A percentile compares a stretch with the other conserved stretches of the same genome.
phyloP scores from a whole-genome alignment of 2,888 invertebrate species.

The Carabus problematicus region DNA sequence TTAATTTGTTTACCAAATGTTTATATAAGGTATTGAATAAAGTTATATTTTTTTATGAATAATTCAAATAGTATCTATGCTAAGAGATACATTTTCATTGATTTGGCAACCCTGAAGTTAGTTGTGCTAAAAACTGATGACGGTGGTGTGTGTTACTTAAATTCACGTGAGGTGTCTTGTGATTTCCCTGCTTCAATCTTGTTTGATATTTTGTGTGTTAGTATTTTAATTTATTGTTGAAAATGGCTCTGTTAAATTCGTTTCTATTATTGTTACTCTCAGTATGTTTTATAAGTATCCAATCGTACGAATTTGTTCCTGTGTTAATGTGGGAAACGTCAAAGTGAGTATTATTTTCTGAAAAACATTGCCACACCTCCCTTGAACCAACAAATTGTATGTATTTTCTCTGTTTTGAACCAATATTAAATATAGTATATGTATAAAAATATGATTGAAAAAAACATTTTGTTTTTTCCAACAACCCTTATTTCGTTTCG shows the following conservation, averaged over 20 bases:
- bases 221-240: conserved; percentile 28
- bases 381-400: not conserved
- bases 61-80: no score
- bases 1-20: no score
- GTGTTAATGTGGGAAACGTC: conserved; percentile 56
- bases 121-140: conserved; percentile 35
- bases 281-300: conserved; percentile 32
- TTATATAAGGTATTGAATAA: no score
- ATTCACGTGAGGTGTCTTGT: conserved; percentile 41
- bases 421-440: not conserved
- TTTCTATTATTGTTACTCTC: conserved; percentile 34
- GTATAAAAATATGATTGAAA: no score
- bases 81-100: not conserved
- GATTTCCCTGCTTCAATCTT: conserved; percentile 37
- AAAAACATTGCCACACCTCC: conserved; percentile 37
- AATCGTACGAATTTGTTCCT: conserved; percentile 54
- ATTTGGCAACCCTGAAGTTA: conserved; percentile 26
- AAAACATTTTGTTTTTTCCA: no score
- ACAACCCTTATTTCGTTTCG: not conserved
- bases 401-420: conserved; percentile 5
- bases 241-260: conserved; percentile 31
- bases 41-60: no score
- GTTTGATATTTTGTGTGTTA: conserved; percentile 36
- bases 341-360: conserved; percentile 51
- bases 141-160: conserved; percentile 35